Evolutionary conservation across 2,113 vertebrate genomes (phyloP).

Genomic region (Hoplias malabaricus): DNA sequence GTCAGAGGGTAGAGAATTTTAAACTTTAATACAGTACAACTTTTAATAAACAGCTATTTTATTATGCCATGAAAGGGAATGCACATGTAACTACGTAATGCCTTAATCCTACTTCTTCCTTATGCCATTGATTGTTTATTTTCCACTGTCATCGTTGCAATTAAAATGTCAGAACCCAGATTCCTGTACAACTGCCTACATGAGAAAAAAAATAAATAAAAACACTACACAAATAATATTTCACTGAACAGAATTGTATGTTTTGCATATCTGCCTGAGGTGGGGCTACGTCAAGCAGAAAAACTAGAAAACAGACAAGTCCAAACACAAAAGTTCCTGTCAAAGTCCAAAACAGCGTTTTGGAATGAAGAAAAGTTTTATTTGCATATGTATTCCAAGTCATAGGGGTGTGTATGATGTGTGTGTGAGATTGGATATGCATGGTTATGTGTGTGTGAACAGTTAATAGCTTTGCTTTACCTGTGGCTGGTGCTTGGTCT

Average conservation of each 20-base stretch:
- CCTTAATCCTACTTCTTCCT: not conserved
- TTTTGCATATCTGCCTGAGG: not conserved
- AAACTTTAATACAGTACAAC: not conserved
- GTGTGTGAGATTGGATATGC: not conserved
- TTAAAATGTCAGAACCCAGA: not conserved
- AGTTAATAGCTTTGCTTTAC: slow-evolving; percentile 39
- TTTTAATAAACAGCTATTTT: not conserved
- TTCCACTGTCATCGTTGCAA: not conserved
- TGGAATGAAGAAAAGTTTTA: not conserved
- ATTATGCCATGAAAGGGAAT: not conserved
- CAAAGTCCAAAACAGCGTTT: not conserved
- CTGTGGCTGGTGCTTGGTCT: slow-evolving; percentile 73
- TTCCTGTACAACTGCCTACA: not conserved
- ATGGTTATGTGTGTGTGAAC: not conserved
- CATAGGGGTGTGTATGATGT: not conserved
- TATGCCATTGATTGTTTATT: not conserved
- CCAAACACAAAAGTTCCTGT: not conserved
- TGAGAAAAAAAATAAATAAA: too few relatives aligned
- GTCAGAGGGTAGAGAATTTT: not conserved
- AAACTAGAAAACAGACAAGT: not conserved
- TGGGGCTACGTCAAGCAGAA: not conserved
- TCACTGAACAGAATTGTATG: not conserved
- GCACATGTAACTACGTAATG: not conserved
- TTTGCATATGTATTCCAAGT: not conserved
- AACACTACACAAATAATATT: not conserved